Percentiles rank a stretch among this genome's conserved stretches.
phyloP scores from a whole-genome alignment of 1,140 invertebrate species.

The Ctenoplectra terminalis region DNA sequence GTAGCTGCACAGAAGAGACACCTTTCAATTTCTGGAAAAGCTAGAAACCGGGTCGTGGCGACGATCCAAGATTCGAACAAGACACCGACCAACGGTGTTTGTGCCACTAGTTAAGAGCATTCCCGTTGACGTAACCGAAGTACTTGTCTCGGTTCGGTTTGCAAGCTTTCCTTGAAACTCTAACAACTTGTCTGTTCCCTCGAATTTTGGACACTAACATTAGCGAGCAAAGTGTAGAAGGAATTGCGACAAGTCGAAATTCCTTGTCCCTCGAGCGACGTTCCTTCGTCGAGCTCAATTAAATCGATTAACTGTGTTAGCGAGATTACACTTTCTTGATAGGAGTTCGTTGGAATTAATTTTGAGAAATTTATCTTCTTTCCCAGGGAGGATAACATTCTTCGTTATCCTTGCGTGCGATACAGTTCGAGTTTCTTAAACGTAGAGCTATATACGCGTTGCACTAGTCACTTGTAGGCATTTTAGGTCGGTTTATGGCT shows the following conservation, averaged over 20 bases:
- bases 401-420: background rate
- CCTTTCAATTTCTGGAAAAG: slow-evolving; percentile 52
- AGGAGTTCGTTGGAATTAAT: background rate
- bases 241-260: background rate
- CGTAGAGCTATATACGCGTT: background rate
- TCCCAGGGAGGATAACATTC: background rate
- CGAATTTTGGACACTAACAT: background rate
- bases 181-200: background rate
- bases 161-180: background rate
- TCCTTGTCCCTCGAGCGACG: background rate
- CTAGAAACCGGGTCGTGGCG: slow-evolving; percentile 29
- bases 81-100: background rate
- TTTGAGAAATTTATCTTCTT: background rate
- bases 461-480: no score
- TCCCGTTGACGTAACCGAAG: slow-evolving; percentile 12
- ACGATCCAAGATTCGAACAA: slow-evolving; percentile 40
- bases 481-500: no score
- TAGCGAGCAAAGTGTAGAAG: background rate
- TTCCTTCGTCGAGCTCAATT: background rate
- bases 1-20: slow-evolving; percentile 7
- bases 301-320: background rate
- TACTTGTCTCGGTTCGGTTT: background rate
- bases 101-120: slow-evolving; percentile 6
- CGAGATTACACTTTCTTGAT: background rate
- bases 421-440: background rate